Evolutionary conservation across 2,113 vertebrate genomes (phyloP), one percentile per base, ranked within the genome.

Genomic region (Rhinolophus sinicus): DNA sequence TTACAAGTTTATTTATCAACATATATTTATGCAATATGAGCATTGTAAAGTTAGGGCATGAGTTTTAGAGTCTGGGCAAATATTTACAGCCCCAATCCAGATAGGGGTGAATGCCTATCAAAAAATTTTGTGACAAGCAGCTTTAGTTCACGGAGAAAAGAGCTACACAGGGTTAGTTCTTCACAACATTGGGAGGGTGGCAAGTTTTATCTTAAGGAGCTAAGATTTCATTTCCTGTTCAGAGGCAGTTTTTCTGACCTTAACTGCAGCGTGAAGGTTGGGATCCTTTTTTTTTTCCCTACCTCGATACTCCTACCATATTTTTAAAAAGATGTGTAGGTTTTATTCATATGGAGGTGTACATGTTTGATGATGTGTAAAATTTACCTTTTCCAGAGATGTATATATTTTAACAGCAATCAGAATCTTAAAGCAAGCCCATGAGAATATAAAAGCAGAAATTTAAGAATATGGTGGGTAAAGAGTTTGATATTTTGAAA

Each of bases 1-100:
- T 97, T 98, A 73, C 97, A 96, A 97, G 94, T 97, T 98, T 98
- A 98, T 98, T 98, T 99, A 98, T 98, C 98, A 98, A 98, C 93
- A 97, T 97, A 98, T 86, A 98, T 93, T 98, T 98, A 97, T 97
- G 97, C 93, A 98, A 98, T 98, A 98, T 98, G 91, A 97, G 90
- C 97, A 98, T 90, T 97, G 91, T 97, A 97, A 97, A 98, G 97
- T 96, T 90, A 94, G 70, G 92, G 85, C 83, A 97, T 97, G 97
- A 96, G 65, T 88, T 98, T 97, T 97, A 98, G 94, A 50, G 52
- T 50, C 76, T 98, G 96, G 97, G 94, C 69, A 97, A 98, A 97
- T 98, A 98, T 98, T 98, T 98, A 97, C 69, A 94, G 35, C 72
- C 67, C 69, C 64, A 80, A 93, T 87, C 47, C 89, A 97, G 81